These are phyloP conservation scores for Narcine bancroftii DNA, from an alignment of 2,113 vertebrate genomes.

Conservation along the genomic window DNA sequence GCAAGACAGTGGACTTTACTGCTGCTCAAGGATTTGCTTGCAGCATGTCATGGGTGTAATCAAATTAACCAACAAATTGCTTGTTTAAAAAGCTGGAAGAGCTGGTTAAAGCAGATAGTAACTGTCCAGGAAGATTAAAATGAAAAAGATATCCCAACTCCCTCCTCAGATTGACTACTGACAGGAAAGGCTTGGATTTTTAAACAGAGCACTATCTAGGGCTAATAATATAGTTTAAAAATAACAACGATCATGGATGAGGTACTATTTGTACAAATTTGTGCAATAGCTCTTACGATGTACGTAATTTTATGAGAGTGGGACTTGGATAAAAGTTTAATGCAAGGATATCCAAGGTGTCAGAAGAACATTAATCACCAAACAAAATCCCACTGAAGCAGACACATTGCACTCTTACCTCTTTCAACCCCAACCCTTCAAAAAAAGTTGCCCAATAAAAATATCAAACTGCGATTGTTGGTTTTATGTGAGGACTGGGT, in stretches of 20 bases:
- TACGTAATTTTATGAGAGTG: not conserved
- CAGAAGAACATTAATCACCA: not conserved
- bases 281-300: not conserved
- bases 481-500: not conserved
- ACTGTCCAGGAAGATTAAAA: not conserved
- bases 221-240: not conserved
- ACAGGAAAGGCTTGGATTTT: not conserved
- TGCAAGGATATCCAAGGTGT: not conserved
- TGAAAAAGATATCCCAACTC: too few species aligned
- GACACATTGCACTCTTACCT: not conserved
- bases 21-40: not conserved
- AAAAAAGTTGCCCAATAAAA: not conserved
- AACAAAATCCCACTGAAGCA: not conserved
- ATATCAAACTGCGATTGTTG: not conserved
- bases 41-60: not conserved
- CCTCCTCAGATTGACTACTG: not conserved
- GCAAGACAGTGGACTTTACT: not conserved
- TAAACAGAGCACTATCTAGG: not conserved
- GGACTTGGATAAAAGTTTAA: not conserved
- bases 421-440: not conserved
- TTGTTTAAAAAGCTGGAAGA: not conserved
- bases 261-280: not conserved
- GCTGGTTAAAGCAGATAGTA: not conserved
- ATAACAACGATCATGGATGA: not conserved
- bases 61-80: slow-evolving; percentile 23